Evolutionary conservation across 2,797 vertebrate genomes (phyloP).

Genomic region (Pseudochaenichthys georgianus): DNA sequence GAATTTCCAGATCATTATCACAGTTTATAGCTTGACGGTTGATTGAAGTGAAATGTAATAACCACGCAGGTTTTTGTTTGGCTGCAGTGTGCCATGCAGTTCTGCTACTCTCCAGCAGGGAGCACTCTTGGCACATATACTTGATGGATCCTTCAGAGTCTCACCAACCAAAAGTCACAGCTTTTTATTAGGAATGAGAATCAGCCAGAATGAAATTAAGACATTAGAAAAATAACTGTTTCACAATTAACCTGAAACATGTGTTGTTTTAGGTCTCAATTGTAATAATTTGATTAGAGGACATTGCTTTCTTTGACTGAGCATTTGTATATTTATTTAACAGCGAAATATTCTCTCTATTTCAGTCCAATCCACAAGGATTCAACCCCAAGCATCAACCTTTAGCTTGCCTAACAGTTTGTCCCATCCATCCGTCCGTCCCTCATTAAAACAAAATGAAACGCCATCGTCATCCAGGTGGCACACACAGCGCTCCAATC

Average conservation of each 20-base stretch:
- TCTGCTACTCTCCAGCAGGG: constrained; percentile 78
- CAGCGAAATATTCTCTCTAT: constrained; percentile 34
- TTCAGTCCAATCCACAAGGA: constrained; percentile 29
- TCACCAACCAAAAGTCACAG: constrained; percentile 21
- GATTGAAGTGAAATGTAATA: constrained; percentile 53
- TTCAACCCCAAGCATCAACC: constrained; percentile 20
- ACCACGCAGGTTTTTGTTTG: constrained; percentile 32
- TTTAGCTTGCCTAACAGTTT: constrained; percentile 27
- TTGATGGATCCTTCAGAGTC: constrained; percentile 6
- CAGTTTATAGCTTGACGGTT: constrained; percentile 46
- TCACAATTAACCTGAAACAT: constrained; percentile 42
- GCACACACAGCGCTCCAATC: constrained; percentile 43
- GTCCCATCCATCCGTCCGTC: constrained; percentile 34
- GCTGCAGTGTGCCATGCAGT: constrained; percentile 26
- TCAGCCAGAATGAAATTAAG: constrained; percentile 53
- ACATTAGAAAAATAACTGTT: constrained; percentile 33
- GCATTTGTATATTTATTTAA: constrained; percentile 22
- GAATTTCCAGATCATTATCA: constrained; percentile 33
- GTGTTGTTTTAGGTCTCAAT: constrained; percentile 26
- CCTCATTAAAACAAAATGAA: constrained; percentile 68
- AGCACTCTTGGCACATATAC: constrained; percentile 84
- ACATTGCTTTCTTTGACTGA: constrained; percentile 6
- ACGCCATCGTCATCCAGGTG: constrained; percentile 59
- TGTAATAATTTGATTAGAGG: background rate
- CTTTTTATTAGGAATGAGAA: constrained; percentile 38